Percentiles rank a stretch among this genome's conserved stretches.
phyloP scores from a whole-genome alignment of 2,888 invertebrate genomes.

The Caenorhabditis sp. region DNA sequence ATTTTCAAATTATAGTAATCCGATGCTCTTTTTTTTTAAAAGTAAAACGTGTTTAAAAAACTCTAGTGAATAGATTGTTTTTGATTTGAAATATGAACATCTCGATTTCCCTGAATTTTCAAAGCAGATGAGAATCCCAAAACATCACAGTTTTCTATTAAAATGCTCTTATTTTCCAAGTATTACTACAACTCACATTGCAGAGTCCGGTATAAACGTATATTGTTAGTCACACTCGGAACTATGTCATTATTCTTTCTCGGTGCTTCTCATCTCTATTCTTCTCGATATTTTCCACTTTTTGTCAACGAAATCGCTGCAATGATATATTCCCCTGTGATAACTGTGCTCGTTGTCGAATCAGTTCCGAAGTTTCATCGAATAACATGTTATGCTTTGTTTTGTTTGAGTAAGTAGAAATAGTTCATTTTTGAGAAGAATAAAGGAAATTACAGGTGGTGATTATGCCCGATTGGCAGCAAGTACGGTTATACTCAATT shows the following conservation, averaged over 20 bases:
- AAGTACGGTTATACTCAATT: background rate
- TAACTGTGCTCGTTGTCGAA: background rate
- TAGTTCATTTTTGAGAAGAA: too few species aligned
- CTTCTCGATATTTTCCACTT: background rate
- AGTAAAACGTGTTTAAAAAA: too few species aligned
- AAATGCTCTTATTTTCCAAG: too few species aligned
- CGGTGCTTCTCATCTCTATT: background rate
- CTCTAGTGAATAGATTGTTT: too few species aligned
- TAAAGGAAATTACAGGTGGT: background rate
- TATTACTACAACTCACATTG: background rate
- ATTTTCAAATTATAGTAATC: too few species aligned
- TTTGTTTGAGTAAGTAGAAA: background rate
- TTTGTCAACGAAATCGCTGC: background rate
- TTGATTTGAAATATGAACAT: too few species aligned
- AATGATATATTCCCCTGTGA: background rate
- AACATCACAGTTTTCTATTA: too few species aligned
- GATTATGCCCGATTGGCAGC: background rate
- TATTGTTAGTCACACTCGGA: background rate
- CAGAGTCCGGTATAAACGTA: background rate
- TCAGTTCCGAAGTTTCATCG: background rate
- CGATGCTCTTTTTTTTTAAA: too few species aligned
- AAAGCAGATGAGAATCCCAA: too few species aligned
- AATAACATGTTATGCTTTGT: background rate
- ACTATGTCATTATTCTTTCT: background rate
- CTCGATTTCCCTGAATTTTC: too few species aligned